Conservation (phyloP, 2,113 vertebrate genomes). For the Stomatorhinus ivindoensis region DNA sequence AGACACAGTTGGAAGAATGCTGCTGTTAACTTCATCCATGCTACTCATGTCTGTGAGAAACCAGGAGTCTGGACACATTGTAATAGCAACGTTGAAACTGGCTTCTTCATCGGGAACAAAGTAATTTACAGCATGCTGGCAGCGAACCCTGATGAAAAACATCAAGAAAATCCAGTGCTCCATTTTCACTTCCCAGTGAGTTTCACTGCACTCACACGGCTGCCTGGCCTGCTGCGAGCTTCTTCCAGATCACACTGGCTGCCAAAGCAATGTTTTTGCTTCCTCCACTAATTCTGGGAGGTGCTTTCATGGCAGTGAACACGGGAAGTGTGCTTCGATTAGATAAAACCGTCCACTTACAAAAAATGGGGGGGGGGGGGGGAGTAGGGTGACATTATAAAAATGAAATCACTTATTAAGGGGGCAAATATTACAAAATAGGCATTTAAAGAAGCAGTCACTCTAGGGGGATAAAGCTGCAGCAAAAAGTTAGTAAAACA, state of each 20-base stretch:
- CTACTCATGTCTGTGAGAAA: conserved; percentile 45
- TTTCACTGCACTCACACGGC: background rate
- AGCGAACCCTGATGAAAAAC: conserved; percentile 23
- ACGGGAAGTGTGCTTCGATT: conserved; percentile 41
- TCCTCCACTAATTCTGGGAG: conserved; percentile 36
- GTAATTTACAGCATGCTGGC: conserved; percentile 23
- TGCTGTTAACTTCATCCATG: conserved; percentile 21
- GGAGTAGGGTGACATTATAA: conserved; percentile 8
- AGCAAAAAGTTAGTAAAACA: background rate
- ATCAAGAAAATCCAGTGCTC: conserved; percentile 32
- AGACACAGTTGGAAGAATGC: conserved; percentile 31
- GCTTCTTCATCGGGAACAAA: background rate
- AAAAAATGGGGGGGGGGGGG: conserved; percentile 27
- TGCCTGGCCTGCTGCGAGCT: background rate
- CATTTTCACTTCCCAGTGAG: conserved; percentile 12
- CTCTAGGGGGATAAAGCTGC: background rate
- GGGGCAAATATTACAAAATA: conserved; percentile 11
- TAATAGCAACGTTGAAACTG: conserved; percentile 37
- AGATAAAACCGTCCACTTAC: conserved; percentile 38
- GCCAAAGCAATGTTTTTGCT: conserved; percentile 7
- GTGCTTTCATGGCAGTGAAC: conserved; percentile 38
- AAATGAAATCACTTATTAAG: conserved; percentile 15
- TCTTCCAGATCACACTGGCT: conserved; percentile 12
- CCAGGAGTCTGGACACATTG: conserved; percentile 31
- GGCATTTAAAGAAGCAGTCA: background rate